Evolutionary conservation across 53 echinoderm and acorn worm genomes (phyloP), one percentile per base, ranked within the genome.

Genomic region (Zoroaster sp.): DNA sequence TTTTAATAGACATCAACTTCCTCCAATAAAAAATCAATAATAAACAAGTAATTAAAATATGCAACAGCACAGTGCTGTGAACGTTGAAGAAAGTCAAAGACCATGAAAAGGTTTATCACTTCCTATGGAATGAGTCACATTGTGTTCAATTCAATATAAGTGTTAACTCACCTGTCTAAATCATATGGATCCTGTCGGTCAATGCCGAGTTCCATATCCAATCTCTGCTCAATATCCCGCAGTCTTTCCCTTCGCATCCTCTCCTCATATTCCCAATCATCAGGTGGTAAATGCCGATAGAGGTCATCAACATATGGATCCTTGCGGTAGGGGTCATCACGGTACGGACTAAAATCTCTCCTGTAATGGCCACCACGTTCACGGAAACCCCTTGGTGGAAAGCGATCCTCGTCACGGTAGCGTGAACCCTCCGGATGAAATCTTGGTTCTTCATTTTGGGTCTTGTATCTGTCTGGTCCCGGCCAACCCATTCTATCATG

Each of bases 161-260:
- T 12, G 17, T 2, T 42, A 44, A 66, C 0, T 70, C 31, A 85
- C 85, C 85, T 69, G 13, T 85, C 85, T 7, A 71, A 18, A 15
- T 85, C 85, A 71, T 36, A 85, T 40, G 41, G 37, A 18, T 70
- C 70, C 35, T 51, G 49, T 36, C 66, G 17, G 28, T 59, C 63
- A 52, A 85, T 46, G 30, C 85, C 85, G 46, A 85, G 85, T 49
- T 85, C 85, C 85, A 85, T 85, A 35, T 85, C 85, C 31, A 85
- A 51, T 69, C 85, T 30, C 51, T 70, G 20, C 17, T 85, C 85
- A 18, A 85, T 85, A 49, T 71, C 70, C 35, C 85, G 85, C 28
- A 85, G 85, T 21, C 85, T 45, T 28, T 70, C 85, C 15, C 20
- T 23, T 15, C 85, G 69, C 18, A 3, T 13, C 51, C 85, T 45